Evolutionary conservation across 1,140 invertebrate genomes (phyloP), one percentile per base, ranked within the genome.

Genomic region (Phenacoccus solenopsis): DNA sequence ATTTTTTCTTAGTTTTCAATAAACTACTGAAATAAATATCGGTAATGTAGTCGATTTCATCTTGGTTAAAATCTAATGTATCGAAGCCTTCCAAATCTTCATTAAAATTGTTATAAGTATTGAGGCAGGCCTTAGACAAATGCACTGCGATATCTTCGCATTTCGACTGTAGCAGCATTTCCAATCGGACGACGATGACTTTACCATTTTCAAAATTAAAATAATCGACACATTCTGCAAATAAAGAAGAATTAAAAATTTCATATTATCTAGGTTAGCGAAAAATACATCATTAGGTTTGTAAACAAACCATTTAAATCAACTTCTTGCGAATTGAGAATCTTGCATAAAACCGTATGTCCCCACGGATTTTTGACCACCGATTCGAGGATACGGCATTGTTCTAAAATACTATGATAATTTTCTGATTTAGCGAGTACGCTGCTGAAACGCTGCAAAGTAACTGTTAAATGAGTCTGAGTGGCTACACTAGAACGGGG

Each of bases 61-160:
- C 76, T 70, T 78, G 76, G 70, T 79, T 78, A n/a, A 80, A 70
- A 78, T 78, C 72, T 78, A 75, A 49, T 13, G 30, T n/a, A 49
- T 49, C 38, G 16, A 49, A 5, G 3, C 20, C 71, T 76, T 76
- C 75, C 80, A 78, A 74, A 77, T 78, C 67, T 77, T 75, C 70
- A 77, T 75, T 16, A 82, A 76, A 49, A 79, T n/a, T 49, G 2
- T 81, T 69, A 20, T 24, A 16, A 3, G 59, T 64, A 10, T 79
- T 78, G 9, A 81, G 76, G 71, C 81, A 82, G 16, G 81, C 80
- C 56, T 79, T 80, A 27, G 82, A 80, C 73, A 84, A 79, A 75
- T 80, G 79, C 28, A 83, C 78, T 72, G 83, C 83, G 72, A 84
- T 78, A 73, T 83, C 81, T 77, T 83, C 82, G 78, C 82, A 83